Evolutionary conservation across 2,888 invertebrate genomes (phyloP), one percentile per base, ranked within the genome.

Genomic region (Diarsia rubi): DNA sequence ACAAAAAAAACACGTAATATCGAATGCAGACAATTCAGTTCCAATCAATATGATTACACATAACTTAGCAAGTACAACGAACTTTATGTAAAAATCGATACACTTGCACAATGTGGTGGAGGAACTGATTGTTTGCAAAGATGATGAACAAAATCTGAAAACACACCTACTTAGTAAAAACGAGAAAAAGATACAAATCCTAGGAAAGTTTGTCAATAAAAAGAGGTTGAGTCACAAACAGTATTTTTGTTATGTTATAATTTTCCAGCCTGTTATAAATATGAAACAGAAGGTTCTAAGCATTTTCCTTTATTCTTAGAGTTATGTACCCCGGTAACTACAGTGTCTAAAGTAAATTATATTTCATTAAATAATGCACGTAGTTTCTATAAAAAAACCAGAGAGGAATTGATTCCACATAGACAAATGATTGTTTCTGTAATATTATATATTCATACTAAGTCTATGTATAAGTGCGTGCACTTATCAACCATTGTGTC

Each of bases 71-170:
- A 91, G 91, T 90, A 70, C 82, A 84, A 79, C 87, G 90, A 88
- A 86, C 70, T 44, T 47, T 1, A 82, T 63, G 87, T 12, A 37
- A 24, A 45, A 69, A 73, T 82, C 88, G 84, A 83, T 63, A 70
- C 83, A 90, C 91, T 91, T 91, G 90, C 87, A 86, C 78, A 84
- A 77, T 86, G 89, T 89, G 84, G 24, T 87, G 62, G 71, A 71
- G 59, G 79, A 83, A 78, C 81, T 79, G 77, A 69, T 67, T 21
- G 63, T 68, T 81, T 78, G 81, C 78, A 69, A 69, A 31, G 67
- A 78, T 68, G 19, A 31, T 11, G 31, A 16, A 57, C 8, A 27
- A 27, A 42, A 24, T 1, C 16, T 47, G 31, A 21, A 31, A 73
- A 37, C n/a, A 54, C 31, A 45, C 31, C 37, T 19, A 60, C 3